phyloP scores from a whole-genome alignment of 2,113 vertebrate genomes.

The Catharus fuscescens region DNA sequence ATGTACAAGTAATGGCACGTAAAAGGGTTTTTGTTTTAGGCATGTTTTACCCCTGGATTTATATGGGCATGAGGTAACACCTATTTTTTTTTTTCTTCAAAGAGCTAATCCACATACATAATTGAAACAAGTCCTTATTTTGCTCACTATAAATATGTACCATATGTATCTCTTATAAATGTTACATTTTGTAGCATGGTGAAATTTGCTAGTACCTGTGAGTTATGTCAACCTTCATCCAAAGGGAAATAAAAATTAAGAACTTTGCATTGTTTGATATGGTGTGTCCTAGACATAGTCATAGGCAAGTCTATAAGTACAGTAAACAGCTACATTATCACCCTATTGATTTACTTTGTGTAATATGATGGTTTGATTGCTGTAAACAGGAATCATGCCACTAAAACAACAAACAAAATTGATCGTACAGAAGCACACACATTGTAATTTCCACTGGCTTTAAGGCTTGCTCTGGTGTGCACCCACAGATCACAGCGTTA shows the following conservation, averaged over 20 bases:
- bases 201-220: conserved; percentile 43
- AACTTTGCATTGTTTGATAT: background rate
- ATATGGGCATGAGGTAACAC: conserved; percentile 63
- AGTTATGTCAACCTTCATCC: conserved; percentile 17
- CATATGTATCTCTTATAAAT: conserved; percentile 54
- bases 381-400: conserved; percentile 55
- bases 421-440: conserved; percentile 41
- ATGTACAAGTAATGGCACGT: background rate
- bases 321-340: conserved; percentile 62
- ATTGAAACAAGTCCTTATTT: conserved; percentile 62
- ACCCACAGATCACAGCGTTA: background rate
- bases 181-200: background rate
- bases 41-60: conserved; percentile 63
- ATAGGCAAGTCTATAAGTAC: conserved; percentile 19
- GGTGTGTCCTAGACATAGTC: background rate
- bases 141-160: conserved; percentile 54
- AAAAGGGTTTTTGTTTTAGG: conserved; percentile 44
- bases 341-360: conserved; percentile 50
- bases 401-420: conserved; percentile 68
- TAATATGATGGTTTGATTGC: conserved; percentile 43
- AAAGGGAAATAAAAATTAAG: conserved; percentile 43
- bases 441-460: conserved; percentile 43
- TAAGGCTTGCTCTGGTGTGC: background rate
- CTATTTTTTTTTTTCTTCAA: conserved; percentile 63
- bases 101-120: conserved; percentile 55